Percentiles rank a stretch among this genome's conserved stretches.
Evolutionary conservation across 2,888 invertebrate genomes (phyloP).

Genomic region (Hemaris fuciformis): DNA sequence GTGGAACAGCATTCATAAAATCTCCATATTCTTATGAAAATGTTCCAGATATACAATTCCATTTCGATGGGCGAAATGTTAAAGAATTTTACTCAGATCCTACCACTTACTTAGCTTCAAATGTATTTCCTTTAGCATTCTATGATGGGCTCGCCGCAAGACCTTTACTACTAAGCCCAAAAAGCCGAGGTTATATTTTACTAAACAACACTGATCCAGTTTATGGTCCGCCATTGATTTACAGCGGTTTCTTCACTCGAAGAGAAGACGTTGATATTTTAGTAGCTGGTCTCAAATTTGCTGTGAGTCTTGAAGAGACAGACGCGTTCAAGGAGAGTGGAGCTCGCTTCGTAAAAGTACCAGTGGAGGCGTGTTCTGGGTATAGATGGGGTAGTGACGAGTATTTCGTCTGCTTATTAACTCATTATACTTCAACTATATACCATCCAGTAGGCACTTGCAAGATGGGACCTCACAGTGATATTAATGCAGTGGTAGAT

Average conservation of each 20-base stretch:
- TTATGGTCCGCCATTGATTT: constrained; percentile 86
- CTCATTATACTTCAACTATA: constrained; percentile 85
- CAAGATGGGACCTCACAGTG: constrained; percentile 85
- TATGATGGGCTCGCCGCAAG: constrained; percentile 83
- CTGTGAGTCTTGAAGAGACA: constrained; percentile 81
- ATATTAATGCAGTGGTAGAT: constrained; percentile 84
- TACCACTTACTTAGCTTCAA: constrained; percentile 65
- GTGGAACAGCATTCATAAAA: constrained; percentile 82
- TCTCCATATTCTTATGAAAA: constrained; percentile 70
- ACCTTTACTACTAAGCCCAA: constrained; percentile 83
- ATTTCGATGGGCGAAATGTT: constrained; percentile 82
- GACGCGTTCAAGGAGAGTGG: constrained; percentile 81
- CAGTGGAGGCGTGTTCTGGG: constrained; percentile 81
- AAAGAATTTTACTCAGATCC: constrained; percentile 83
- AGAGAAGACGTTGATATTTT: constrained; percentile 83
- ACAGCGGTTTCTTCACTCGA: constrained; percentile 85
- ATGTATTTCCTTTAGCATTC: constrained; percentile 81
- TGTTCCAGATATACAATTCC: constrained; percentile 85
- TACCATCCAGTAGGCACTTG: constrained; percentile 86
- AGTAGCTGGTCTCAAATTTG: constrained; percentile 82
- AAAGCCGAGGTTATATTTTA: constrained; percentile 83
- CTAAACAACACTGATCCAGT: constrained; percentile 87
- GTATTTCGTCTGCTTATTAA: constrained; percentile 85
- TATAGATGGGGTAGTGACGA: constrained; percentile 82
- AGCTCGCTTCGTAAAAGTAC: constrained; percentile 77